Evolutionary conservation across 2,888 invertebrate species (phyloP), one percentile per base, ranked within the genome.

Genomic region (Tolmerus cingulatus): DNA sequence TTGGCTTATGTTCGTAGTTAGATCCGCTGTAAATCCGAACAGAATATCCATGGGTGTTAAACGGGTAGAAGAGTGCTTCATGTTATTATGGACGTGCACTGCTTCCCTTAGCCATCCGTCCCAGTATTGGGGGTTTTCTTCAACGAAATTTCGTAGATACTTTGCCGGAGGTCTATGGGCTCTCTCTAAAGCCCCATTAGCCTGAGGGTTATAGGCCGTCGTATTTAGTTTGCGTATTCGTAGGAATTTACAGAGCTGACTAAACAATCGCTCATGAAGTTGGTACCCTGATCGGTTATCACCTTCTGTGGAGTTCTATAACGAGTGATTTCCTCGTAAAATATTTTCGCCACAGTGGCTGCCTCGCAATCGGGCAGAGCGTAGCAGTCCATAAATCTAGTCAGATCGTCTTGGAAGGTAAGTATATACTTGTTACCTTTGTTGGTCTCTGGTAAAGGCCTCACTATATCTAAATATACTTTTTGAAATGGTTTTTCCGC

Each of bases 111-210:
- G 5, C n/a, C 8, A 57, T n/a, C 9, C 23, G 19, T 57, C 57
- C 57, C 57, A 57, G 0, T 1, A 7, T 8, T 16, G 2, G 8
- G 8, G 5, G 19, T 19, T 8, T 5, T 8, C n/a, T 1, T n/a
- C 8, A 5, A 57, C 57, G 19, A n/a, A 57, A 9, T 57, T 16
- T 19, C 57, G 57, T 8, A 57, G 8, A 1, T 57, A 57, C 19
- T 57, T 23, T 5, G 19, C 57, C n/a, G 23, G 9, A 2, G 57
- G 16, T 8, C 57, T 19, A 19, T 23, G n/a, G 1, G 34, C 34
- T 34, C 34, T 34, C 34, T 34, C 34, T 34, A 34, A 34, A 34
- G 34, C 34, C 3, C 34, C 90, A 57, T 91, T 91, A 8, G 85
- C 37, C 23, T 87, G 82, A 1, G 87, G 87, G 16, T 87, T 82